phyloP scores from a whole-genome alignment of 2,797 vertebrate genomes.

The Macrochelys suwanniensis region DNA sequence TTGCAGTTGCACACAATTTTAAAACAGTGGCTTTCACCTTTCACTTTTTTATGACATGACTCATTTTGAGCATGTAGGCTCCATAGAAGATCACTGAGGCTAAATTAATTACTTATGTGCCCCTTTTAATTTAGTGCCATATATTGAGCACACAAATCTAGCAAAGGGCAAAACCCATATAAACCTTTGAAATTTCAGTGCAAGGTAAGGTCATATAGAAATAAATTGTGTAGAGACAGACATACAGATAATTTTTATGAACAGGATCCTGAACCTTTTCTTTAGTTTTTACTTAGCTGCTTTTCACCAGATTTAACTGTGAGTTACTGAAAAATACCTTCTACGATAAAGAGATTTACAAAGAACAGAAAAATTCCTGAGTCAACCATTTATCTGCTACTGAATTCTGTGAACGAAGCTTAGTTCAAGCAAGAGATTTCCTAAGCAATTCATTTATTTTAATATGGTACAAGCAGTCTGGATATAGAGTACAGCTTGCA shows the following conservation, averaged over 20 bases:
- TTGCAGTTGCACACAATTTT: constrained; percentile 53
- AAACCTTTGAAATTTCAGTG: constrained; percentile 60
- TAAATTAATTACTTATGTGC: constrained; percentile 56
- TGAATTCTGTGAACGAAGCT: constrained; percentile 77
- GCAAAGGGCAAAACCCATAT: constrained; percentile 33
- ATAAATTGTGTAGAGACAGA: constrained; percentile 63
- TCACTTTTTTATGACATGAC: not conserved
- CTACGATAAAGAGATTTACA: constrained; percentile 77
- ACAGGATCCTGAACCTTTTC: constrained; percentile 29
- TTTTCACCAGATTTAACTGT: constrained; percentile 60
- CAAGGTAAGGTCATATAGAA: constrained; percentile 54
- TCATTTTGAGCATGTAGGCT: constrained; percentile 42
- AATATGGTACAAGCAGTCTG: constrained; percentile 56
- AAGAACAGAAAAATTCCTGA: constrained; percentile 65
- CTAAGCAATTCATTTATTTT: constrained; percentile 77
- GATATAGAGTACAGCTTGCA: constrained; percentile 45
- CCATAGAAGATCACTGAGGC: constrained; percentile 41
- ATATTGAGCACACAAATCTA: constrained; percentile 55
- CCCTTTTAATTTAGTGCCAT: constrained; percentile 44
- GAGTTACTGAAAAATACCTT: constrained; percentile 72
- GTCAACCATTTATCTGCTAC: constrained; percentile 73
- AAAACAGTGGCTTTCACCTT: constrained; percentile 38
- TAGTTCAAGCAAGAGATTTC: constrained; percentile 71
- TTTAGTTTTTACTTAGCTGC: constrained; percentile 61
- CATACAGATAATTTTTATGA: constrained; percentile 61